A percentile compares a stretch with the other conserved stretches of the same genome.
Conservation (phyloP, 2,888 invertebrate genomes). For the Caenorhabditis drosophilae region DNA sequence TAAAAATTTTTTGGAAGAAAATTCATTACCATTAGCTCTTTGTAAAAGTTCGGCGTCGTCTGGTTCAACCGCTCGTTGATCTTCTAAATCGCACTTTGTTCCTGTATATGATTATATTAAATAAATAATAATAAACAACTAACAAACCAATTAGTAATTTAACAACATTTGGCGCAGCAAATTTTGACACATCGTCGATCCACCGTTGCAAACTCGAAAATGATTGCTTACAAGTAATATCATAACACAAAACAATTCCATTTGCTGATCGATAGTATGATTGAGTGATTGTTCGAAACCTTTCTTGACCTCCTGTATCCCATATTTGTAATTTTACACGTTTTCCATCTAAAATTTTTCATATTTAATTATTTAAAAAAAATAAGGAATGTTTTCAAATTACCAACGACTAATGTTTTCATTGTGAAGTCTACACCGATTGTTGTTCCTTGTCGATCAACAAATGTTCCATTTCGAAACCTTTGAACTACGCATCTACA, state of each 20-base stretch:
- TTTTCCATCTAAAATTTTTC: conserved; percentile 80
- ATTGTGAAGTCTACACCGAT: conserved; percentile 98
- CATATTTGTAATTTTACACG: conserved; percentile 91
- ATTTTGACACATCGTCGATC: conserved; percentile 93
- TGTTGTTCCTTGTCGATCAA: conserved; percentile 92
- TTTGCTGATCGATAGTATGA: conserved; percentile 82
- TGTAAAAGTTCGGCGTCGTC: conserved; percentile 84
- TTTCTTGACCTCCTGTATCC: conserved; percentile 95
- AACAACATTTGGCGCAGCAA: conserved; percentile 88
- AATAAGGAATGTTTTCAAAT: no score
- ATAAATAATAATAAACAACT: not conserved
- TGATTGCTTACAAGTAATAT: conserved; percentile 89
- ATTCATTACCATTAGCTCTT: conserved; percentile 45
- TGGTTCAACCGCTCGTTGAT: conserved; percentile 82
- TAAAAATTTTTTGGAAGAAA: not conserved
- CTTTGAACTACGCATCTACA: conserved; percentile 84
- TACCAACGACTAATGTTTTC: conserved; percentile 89
- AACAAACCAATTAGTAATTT: conserved; percentile 85
- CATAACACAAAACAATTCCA: conserved; percentile 95
- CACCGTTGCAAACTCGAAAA: conserved; percentile 89
- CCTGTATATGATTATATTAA: conserved; percentile 69
- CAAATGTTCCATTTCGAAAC: conserved; percentile 91
- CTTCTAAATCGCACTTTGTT: conserved; percentile 85
- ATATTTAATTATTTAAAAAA: no score
- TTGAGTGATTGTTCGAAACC: conserved; percentile 88